phyloP scores from a whole-genome alignment of 2,888 invertebrate genomes.

The Ennomos quercinarius region DNA sequence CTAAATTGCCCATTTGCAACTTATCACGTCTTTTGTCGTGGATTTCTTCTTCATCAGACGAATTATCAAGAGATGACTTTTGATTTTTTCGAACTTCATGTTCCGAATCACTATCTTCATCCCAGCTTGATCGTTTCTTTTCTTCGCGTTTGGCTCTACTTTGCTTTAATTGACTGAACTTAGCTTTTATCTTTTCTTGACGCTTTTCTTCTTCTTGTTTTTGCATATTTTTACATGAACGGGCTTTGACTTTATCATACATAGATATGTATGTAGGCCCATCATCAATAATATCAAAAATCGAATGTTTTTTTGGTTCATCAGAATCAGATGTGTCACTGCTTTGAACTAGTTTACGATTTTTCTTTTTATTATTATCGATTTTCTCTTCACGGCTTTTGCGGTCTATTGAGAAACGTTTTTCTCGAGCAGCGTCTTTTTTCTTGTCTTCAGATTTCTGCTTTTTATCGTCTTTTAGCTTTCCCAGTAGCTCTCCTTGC shows the following conservation, averaged over 20 bases:
- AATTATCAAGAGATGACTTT: conserved; percentile 80
- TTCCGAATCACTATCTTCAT: conserved; percentile 93
- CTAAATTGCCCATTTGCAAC: conserved; percentile 68
- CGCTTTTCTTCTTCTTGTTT: conserved; percentile 95
- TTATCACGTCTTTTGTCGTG: conserved; percentile 82
- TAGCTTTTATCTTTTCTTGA: conserved; percentile 94
- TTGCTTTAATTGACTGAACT: conserved; percentile 95
- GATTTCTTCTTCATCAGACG: conserved; percentile 82
- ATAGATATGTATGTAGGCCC: conserved; percentile 97
- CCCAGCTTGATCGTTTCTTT: conserved; percentile 96
- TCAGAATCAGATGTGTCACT: conserved; percentile 91
- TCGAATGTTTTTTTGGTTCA: conserved; percentile 95
- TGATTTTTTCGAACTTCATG: conserved; percentile 69
- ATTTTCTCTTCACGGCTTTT: conserved; percentile 81
- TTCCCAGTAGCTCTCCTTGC: conserved; percentile 68
- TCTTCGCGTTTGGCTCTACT: conserved; percentile 94
- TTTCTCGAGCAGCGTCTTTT: conserved; percentile 77
- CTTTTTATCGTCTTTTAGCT: conserved; percentile 76
- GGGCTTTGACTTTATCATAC: conserved; percentile 98
- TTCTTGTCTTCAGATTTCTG: conserved; percentile 74
- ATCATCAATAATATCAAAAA: conserved; percentile 95
- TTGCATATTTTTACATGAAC: conserved; percentile 97
- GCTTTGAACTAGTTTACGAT: conserved; percentile 80
- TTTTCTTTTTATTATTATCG: conserved; percentile 71
- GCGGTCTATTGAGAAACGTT: conserved; percentile 80